These are phyloP conservation scores for Temnopleurus reevesii DNA, from an alignment of 53 echinoderm and acorn worm species.

Conservation along the genomic window DNA sequence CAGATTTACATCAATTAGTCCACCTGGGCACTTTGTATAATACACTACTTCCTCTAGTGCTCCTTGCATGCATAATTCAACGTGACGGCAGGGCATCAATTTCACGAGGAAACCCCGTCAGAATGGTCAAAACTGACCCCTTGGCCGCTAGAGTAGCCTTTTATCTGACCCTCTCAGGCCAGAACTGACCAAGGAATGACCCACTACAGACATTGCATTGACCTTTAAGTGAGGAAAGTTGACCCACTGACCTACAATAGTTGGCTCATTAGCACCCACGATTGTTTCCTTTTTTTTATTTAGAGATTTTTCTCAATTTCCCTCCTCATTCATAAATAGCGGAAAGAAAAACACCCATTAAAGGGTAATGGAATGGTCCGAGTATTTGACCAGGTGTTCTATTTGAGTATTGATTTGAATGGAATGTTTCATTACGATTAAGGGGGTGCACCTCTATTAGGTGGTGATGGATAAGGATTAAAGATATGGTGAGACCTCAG, in stretches of 20 bases:
- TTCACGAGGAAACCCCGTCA: constrained; percentile 5
- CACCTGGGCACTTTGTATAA: constrained; percentile 10
- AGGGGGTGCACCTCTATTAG: not conserved
- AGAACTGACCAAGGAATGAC: constrained; percentile 36
- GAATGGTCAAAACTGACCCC: constrained; percentile 39
- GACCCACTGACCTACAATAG: constrained; percentile 53
- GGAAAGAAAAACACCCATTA: constrained; percentile 9
- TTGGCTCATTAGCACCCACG: constrained; percentile 47
- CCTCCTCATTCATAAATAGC: not conserved
- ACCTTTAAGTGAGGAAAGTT: constrained; percentile 9
- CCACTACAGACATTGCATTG: constrained; percentile 1
- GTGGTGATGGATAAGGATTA: not conserved
- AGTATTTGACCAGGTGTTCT: not conserved
- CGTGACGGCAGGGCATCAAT: not conserved
- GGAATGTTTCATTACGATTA: not conserved
- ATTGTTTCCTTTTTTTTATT: constrained; percentile 47
- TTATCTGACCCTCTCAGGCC: constrained; percentile 44
- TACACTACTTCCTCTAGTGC: not conserved
- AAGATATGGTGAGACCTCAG: too few relatives aligned
- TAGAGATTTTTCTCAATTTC: not conserved
- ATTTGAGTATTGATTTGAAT: not conserved
- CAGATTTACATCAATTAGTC: constrained; percentile 32
- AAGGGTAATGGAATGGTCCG: not conserved
- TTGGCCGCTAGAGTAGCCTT: not conserved
- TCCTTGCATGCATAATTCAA: constrained; percentile 47